These are phyloP conservation scores for Papilio elwesi DNA, from an alignment of 2,888 invertebrate species.

Conservation along the genomic window DNA sequence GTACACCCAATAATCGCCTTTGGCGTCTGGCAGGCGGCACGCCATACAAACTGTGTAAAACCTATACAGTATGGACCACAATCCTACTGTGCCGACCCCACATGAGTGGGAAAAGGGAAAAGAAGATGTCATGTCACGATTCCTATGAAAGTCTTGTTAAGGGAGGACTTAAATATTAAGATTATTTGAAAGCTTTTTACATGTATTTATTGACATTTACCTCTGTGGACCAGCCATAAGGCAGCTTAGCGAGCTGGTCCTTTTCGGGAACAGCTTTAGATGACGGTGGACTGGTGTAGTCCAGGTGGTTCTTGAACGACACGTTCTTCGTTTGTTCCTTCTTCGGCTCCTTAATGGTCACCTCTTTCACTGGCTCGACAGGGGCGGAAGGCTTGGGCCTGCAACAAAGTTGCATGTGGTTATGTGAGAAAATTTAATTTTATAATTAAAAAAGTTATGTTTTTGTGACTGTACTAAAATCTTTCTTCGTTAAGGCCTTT, in stretches of 20 bases:
- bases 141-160: background rate
- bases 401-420: slow-evolving; percentile 37
- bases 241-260: slow-evolving; percentile 78
- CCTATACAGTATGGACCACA: too few species aligned
- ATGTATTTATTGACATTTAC: slow-evolving; percentile 46
- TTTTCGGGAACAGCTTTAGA: slow-evolving; percentile 79
- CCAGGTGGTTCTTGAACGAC: slow-evolving; percentile 80
- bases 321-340: slow-evolving; percentile 81
- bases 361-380: slow-evolving; percentile 70
- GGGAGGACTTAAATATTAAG: background rate
- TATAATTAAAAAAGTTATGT: too few species aligned
- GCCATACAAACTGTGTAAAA: too few species aligned
- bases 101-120: too few species aligned
- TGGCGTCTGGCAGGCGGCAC: too few species aligned
- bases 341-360: slow-evolving; percentile 64
- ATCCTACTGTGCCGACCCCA: too few species aligned
- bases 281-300: slow-evolving; percentile 76
- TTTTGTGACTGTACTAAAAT: too few species aligned
- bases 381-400: slow-evolving; percentile 73
- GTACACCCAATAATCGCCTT: too few species aligned
- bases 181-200: background rate
- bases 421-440: too few species aligned
- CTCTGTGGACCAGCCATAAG: slow-evolving; percentile 78
- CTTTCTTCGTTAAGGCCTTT: too few species aligned
- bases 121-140: background rate